Percentiles rank a stretch among this genome's conserved stretches.
Conservation (phyloP, 2,888 invertebrate genomes). For the Dicycla oo region DNA sequence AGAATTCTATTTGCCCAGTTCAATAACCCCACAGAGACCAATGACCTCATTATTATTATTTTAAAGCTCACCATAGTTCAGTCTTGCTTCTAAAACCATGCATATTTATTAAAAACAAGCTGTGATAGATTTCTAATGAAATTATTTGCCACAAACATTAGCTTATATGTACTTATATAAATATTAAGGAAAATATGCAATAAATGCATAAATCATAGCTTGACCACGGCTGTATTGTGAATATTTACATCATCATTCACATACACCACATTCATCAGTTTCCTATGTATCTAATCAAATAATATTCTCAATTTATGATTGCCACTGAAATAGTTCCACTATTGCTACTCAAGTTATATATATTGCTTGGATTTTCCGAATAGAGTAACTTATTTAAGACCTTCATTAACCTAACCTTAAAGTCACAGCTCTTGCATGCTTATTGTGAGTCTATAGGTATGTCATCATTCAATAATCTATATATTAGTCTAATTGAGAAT, state of each 20-base stretch:
- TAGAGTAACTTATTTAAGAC: background rate
- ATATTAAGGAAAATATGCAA: conserved; percentile 33
- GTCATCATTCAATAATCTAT: conserved; percentile 11
- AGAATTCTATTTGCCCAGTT: conserved; percentile 61
- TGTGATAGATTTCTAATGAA: conserved; percentile 1
- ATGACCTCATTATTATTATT: conserved; percentile 70
- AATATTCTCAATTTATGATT: background rate
- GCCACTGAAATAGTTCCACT: background rate
- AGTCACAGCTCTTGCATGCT: conserved; percentile 6
- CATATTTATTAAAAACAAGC: conserved; percentile 11
- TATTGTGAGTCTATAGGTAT: background rate
- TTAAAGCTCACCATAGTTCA: conserved; percentile 56
- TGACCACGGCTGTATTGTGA: background rate
- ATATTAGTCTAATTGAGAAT: conserved; percentile 11
- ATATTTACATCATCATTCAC: too few relatives aligned
- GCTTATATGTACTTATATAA: background rate
- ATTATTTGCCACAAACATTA: background rate
- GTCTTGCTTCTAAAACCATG: conserved; percentile 4
- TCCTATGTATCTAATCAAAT: background rate
- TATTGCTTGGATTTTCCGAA: background rate
- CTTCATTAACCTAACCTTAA: conserved; percentile 42
- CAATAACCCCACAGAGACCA: conserved; percentile 70
- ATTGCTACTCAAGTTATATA: background rate
- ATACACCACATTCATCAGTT: conserved; percentile 1
- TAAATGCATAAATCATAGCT: conserved; percentile 11